Base-by-base conservation (phyloP, 2,113 vertebrate species). In the Ginglymostoma cirratum region DNA sequence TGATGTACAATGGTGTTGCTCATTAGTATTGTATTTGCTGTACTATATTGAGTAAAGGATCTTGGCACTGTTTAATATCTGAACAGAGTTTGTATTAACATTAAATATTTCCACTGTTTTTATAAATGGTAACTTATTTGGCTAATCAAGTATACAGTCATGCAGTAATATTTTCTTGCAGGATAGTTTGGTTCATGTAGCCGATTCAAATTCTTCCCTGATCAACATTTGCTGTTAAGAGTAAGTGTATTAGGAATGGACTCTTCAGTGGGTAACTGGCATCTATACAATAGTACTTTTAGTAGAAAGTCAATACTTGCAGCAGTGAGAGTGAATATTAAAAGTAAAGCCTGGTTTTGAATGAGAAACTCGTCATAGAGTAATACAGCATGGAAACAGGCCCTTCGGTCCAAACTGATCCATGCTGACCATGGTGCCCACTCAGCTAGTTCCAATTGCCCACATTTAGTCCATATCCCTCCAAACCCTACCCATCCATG, bases 1-100 rank as follows among this genome's bases (percentile, higher is more conserved):
- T 21, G 21, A 45, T 48, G 19, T 7, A 65, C 30, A 61, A 34
- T 61, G 55, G 87, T 92, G 52, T 83, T 83, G 80, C 38, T 83
- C 38, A 23, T 42, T 83, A 83, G 38, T 83, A 5, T 61, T 61
- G 17, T 92, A 5, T n/a, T n/a, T 55, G 17, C 4, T 65, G 3
- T 61, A 90, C 27, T 90, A 61, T 92, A 34, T 92, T n/a, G 65
- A 92, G 61, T 17, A 65, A n/a, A 92, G 89, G 89, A 92, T 61
- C 65, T 14, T 17, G 34, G 19, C 10, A n/a, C 17, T 93, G 15
- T 65, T 90, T 10, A 15, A 38, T 92, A 38, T 92, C 55, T 92
- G 17, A 92, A 38, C 61, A 66, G 30, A 55, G 65, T 92, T 92
- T 92, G 15, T 66, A 65, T 38, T n/a, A 19, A 66, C 17, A 19